Conservation (phyloP, 2,797 vertebrate genomes). For the Spondyliosoma cantharus region DNA sequence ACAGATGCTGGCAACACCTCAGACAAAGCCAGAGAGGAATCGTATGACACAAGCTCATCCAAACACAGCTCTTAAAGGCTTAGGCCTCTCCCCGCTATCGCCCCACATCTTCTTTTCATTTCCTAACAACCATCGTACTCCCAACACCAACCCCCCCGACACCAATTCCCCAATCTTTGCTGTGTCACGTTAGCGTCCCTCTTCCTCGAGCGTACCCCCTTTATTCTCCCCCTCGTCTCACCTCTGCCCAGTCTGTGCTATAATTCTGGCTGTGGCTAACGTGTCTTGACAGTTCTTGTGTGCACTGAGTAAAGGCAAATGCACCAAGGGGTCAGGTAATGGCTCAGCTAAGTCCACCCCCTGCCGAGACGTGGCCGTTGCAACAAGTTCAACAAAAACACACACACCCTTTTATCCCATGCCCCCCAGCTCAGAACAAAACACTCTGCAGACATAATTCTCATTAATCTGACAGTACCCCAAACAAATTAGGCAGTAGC, state of each 20-base stretch:
- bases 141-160: neutral
- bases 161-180: constrained; percentile 16
- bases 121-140: constrained; percentile 24
- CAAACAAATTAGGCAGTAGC: constrained; percentile 69
- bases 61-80: constrained; percentile 31
- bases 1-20: constrained; percentile 65
- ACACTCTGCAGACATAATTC: constrained; percentile 52
- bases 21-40: constrained; percentile 57
- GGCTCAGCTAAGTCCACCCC: constrained; percentile 68
- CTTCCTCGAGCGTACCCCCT: constrained; percentile 7
- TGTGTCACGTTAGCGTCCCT: constrained; percentile 24
- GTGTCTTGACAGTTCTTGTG: constrained; percentile 75
- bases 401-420: constrained; percentile 69
- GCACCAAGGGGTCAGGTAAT: constrained; percentile 71
- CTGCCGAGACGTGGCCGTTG: constrained; percentile 72
- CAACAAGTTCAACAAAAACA: constrained; percentile 78
- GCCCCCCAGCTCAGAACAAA: constrained; percentile 63
- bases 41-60: constrained; percentile 61
- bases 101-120: constrained; percentile 27
- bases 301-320: constrained; percentile 68
- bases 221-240: constrained; percentile 50
- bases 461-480: constrained; percentile 73
- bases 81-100: constrained; percentile 10
- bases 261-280: constrained; percentile 76
- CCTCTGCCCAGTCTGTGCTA: constrained; percentile 67